Evolutionary conservation across 2,113 vertebrate genomes (phyloP).

Genomic region (Seriola dumerili): DNA sequence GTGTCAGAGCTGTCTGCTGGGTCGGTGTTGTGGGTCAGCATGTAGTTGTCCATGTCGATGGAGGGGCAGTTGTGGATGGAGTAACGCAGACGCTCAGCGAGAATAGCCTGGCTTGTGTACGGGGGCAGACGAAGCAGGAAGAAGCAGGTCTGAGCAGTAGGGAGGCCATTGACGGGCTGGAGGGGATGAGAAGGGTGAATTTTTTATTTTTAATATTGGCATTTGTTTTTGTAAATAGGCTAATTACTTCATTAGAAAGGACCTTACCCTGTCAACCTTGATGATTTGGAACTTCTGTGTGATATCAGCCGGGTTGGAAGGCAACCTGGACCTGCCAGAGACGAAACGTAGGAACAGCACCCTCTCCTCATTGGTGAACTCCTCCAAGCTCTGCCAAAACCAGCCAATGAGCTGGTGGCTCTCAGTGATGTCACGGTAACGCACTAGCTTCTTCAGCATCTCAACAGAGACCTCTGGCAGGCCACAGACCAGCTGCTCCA

Average conservation of each 20-base stretch:
- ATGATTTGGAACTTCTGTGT: constrained; percentile 89
- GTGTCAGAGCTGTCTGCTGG: constrained; percentile 83
- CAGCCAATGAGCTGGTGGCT: constrained; percentile 86
- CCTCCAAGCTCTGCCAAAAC: constrained; percentile 88
- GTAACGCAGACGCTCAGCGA: constrained; percentile 87
- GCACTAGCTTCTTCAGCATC: constrained; percentile 88
- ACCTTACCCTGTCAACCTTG: constrained; percentile 87
- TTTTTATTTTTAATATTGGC: background rate
- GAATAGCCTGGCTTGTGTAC: constrained; percentile 85
- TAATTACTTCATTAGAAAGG: background rate
- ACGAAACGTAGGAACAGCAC: constrained; percentile 89
- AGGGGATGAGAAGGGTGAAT: background rate
- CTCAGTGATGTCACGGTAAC: constrained; percentile 87
- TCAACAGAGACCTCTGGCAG: constrained; percentile 87
- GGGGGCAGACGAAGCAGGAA: constrained; percentile 88
- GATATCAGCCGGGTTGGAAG: constrained; percentile 87
- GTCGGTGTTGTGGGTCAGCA: constrained; percentile 88
- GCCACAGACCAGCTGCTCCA: constrained; percentile 89
- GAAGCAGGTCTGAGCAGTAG: constrained; percentile 89
- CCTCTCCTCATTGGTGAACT: constrained; percentile 89
- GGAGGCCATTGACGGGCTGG: constrained; percentile 87
- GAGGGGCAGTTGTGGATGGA: constrained; percentile 90
- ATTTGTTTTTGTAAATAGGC: background rate
- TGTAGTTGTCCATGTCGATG: constrained; percentile 91
- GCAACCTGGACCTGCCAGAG: constrained; percentile 86